phyloP scores from a whole-genome alignment of 2,113 vertebrate species.

The Prietella phreatophila region DNA sequence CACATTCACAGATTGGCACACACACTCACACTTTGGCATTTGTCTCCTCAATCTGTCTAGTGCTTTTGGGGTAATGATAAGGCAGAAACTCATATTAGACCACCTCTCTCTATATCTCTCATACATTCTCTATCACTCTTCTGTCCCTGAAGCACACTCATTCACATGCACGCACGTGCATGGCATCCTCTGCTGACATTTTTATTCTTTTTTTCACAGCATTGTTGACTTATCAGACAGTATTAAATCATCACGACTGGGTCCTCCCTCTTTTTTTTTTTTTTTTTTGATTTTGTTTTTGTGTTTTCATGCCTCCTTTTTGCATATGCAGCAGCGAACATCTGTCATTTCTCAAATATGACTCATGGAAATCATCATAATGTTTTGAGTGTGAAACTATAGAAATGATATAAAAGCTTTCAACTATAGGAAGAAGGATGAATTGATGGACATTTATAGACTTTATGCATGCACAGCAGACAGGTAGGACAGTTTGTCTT shows the following conservation, averaged over 20 bases:
- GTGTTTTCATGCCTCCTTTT: not conserved
- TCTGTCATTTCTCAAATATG: not conserved
- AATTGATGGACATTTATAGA: not conserved
- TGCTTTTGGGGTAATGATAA: slow-evolving; percentile 38
- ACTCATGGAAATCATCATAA: not conserved
- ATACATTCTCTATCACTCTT: not conserved
- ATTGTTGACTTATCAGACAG: slow-evolving; percentile 29
- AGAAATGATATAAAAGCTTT: not conserved
- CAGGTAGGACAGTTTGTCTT: not conserved
- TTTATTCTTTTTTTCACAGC: not conserved
- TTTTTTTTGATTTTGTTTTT: not conserved
- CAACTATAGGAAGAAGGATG: not conserved
- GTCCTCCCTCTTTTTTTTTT: not conserved
- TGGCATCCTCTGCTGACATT: not conserved
- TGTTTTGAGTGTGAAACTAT: not conserved
- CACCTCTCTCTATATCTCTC: not conserved
- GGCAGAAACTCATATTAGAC: slow-evolving; percentile 22
- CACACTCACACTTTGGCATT: slow-evolving; percentile 32
- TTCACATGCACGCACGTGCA: not conserved
- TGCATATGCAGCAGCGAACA: slow-evolving; percentile 14
- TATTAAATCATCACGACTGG: slow-evolving; percentile 21
- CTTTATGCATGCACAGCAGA: not conserved
- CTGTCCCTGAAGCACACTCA: not conserved
- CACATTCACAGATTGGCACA: slow-evolving; percentile 34
- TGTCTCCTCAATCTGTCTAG: slow-evolving; percentile 37